Conservation (phyloP, 1,140 invertebrate species). For the Drosophila tristis region DNA sequence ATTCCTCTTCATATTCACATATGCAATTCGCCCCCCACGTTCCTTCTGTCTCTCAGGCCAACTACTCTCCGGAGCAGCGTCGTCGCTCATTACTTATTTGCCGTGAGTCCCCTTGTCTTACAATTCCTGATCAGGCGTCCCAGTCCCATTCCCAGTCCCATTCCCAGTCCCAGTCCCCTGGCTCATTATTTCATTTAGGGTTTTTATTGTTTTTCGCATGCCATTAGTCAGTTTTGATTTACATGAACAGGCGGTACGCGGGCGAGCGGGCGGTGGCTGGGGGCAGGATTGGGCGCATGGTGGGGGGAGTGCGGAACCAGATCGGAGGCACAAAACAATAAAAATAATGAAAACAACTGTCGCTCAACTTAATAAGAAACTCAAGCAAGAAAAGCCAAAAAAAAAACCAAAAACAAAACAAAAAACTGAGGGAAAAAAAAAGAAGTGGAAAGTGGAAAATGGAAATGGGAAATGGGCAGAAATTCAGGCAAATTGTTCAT, state of each 20-base stretch:
- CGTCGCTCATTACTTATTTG: background rate
- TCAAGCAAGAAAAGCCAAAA: slow-evolving; percentile 11
- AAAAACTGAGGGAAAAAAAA: slow-evolving; percentile 12
- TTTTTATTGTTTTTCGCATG: slow-evolving; percentile 82
- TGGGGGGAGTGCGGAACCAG: slow-evolving; percentile 18
- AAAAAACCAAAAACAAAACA: slow-evolving; percentile 3
- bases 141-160: slow-evolving; percentile 45
- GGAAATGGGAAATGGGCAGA: slow-evolving; percentile 17
- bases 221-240: slow-evolving; percentile 81
- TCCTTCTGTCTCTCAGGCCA: background rate
- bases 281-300: slow-evolving; percentile 9
- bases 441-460: slow-evolving; percentile 7
- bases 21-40: too few species aligned
- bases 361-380: slow-evolving; percentile 79
- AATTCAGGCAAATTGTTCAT: slow-evolving; percentile 52
- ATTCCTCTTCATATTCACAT: too few species aligned
- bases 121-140: slow-evolving; percentile 2
- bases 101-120: background rate
- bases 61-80: background rate
- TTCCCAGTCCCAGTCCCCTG: slow-evolving; percentile 47
- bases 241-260: slow-evolving; percentile 53
- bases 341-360: slow-evolving; percentile 82
- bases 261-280: too few species aligned
- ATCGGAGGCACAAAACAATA: slow-evolving; percentile 43
- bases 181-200: slow-evolving; percentile 79